Conservation (phyloP, 2,888 invertebrate species). For the Ophraella communa region DNA sequence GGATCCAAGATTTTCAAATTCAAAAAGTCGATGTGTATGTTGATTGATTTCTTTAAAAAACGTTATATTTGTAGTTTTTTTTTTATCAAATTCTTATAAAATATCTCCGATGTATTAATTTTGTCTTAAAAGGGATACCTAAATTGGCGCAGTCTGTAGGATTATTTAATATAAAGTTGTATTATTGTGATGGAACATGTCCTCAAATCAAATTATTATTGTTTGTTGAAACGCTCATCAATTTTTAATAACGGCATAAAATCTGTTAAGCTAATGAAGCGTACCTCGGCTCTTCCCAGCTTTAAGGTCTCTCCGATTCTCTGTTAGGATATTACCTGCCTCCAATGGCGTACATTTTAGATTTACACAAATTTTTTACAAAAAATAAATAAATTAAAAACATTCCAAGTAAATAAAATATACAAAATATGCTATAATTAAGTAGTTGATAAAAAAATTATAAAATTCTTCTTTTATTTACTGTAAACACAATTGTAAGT, state of each 20-base stretch:
- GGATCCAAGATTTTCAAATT: no score
- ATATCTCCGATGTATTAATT: no score
- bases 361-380: not conserved
- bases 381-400: not conserved
- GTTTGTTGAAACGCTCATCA: constrained; percentile 12
- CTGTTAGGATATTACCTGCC: not conserved
- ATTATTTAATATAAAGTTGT: not conserved
- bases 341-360: not conserved
- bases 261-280: constrained; percentile 33
- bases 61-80: no score
- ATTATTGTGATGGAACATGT: not conserved
- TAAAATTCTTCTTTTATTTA: no score
- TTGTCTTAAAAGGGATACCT: no score
- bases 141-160: no score
- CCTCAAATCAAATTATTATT: not conserved
- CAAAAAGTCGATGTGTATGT: no score
- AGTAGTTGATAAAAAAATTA: no score
- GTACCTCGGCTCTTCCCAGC: not conserved
- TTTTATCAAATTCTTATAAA: no score
- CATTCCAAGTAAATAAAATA: not conserved
- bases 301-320: not conserved
- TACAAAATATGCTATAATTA: no score
- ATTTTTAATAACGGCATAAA: constrained; percentile 25
- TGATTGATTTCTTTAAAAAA: no score
- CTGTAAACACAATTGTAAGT: no score